These are phyloP conservation scores for Anomalospiza imberbis DNA, from an alignment of 2,797 vertebrate species.

Conservation along the genomic window DNA sequence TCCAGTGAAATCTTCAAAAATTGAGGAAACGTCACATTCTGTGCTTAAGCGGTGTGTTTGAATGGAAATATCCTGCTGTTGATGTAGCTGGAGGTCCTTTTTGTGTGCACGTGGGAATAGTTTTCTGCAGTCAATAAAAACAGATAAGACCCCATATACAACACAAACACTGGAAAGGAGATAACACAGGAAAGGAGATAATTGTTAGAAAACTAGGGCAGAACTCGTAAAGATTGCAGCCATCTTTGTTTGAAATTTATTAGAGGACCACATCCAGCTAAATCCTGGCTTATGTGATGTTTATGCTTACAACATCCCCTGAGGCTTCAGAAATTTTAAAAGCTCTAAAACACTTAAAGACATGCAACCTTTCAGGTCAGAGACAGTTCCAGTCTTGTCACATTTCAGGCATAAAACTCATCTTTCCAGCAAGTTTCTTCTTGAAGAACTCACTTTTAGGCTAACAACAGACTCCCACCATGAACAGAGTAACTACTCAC, in stretches of 20 bases:
- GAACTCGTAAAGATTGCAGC: neutral
- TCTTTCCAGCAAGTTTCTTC: neutral
- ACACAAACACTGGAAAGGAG: neutral
- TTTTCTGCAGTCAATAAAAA: neutral
- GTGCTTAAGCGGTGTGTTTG: neutral
- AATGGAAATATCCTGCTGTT: neutral
- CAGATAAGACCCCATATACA: neutral
- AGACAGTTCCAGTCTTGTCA: neutral
- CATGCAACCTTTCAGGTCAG: neutral
- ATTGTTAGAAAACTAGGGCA: neutral
- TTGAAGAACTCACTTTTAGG: neutral
- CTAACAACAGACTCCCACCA: neutral
- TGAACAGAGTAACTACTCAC: neutral
- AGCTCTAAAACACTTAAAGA: neutral
- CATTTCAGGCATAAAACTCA: neutral
- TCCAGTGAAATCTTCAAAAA: neutral
- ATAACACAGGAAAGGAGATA: neutral
- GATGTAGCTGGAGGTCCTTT: neutral
- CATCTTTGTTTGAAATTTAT: neutral
- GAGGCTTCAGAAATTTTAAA: neutral
- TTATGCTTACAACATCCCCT: neutral
- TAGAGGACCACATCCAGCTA: neutral
- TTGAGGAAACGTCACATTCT: accelerated
- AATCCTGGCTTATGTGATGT: neutral
- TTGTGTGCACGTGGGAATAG: neutral